Percentiles rank a stretch among this genome's conserved stretches.
Conservation (phyloP, 2,888 invertebrate genomes). For the Rhagophthalmus giganteus region DNA sequence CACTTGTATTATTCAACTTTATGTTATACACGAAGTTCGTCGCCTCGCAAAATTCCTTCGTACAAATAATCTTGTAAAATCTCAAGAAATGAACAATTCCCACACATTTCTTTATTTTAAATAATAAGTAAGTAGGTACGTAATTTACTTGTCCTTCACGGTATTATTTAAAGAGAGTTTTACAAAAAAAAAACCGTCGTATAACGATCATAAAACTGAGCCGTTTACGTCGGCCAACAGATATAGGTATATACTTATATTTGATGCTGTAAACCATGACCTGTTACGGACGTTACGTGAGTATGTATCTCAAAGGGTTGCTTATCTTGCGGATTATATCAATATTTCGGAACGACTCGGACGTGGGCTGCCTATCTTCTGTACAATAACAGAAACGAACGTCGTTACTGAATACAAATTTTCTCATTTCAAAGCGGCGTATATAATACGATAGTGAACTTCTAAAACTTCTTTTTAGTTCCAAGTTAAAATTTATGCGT, state of each 20-base stretch:
- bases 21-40: too few relatives aligned
- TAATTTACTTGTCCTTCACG: too few relatives aligned
- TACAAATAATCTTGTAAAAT: too few relatives aligned
- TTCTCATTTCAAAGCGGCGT: slow-evolving; percentile 50
- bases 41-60: too few relatives aligned
- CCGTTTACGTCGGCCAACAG: too few relatives aligned
- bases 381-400: slow-evolving; percentile 44
- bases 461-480: slow-evolving; percentile 24
- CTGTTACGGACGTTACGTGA: slow-evolving; percentile 21
- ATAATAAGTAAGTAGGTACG: too few relatives aligned
- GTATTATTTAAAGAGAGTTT: too few relatives aligned
- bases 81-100: too few relatives aligned
- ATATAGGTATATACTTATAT: too few relatives aligned
- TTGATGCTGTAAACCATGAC: slow-evolving; percentile 15
- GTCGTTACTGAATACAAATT: slow-evolving; percentile 52
- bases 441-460: slow-evolving; percentile 41
- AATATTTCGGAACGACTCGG: slow-evolving; percentile 49
- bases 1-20: too few relatives aligned
- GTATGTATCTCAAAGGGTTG: slow-evolving; percentile 35
- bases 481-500: slow-evolving; percentile 9
- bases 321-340: slow-evolving; percentile 53
- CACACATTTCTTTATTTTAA: too few relatives aligned
- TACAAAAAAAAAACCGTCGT: neutral
- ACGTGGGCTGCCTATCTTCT: slow-evolving; percentile 52
- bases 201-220: too few relatives aligned